phyloP scores from a whole-genome alignment of 2,113 vertebrate species.

The Acrocephalus arundinaceus region DNA sequence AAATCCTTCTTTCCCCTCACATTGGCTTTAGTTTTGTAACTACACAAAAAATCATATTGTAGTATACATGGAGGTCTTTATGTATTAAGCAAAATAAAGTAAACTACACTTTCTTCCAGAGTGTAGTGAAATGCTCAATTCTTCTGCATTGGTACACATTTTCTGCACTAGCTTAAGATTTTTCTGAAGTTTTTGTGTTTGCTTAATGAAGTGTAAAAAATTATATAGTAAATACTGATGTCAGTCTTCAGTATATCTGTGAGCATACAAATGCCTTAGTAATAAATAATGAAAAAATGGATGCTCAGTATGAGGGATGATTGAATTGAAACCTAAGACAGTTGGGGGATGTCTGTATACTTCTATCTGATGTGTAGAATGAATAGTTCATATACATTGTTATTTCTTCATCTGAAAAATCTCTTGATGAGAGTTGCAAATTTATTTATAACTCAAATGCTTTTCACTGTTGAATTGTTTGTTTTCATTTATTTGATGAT shows the following conservation, averaged over 20 bases:
- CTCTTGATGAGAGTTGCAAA: not conserved
- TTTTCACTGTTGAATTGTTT: not conserved
- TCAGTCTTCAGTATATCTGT: not conserved
- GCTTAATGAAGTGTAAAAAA: not conserved
- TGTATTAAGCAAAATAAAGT: not conserved
- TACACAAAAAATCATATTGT: not conserved
- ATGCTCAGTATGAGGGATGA: not conserved
- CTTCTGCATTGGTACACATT: not conserved
- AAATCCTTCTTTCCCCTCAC: not conserved
- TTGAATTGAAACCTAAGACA: not conserved
- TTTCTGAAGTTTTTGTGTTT: not conserved
- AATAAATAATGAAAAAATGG: not conserved
- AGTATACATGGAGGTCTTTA: not conserved
- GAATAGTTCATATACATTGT: not conserved
- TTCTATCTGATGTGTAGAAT: not conserved
- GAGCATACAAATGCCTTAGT: not conserved
- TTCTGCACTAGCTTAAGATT: not conserved
- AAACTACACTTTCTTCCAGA: not conserved
- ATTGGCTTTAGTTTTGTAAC: not conserved
- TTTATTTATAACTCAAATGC: not conserved
- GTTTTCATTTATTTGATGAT: not conserved
- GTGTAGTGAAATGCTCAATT: not conserved
- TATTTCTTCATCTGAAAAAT: not conserved
- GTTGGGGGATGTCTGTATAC: not conserved
- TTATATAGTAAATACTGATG: not conserved